Base-by-base conservation (phyloP, 2,113 vertebrate species). In the Atlantisia rogersi region DNA sequence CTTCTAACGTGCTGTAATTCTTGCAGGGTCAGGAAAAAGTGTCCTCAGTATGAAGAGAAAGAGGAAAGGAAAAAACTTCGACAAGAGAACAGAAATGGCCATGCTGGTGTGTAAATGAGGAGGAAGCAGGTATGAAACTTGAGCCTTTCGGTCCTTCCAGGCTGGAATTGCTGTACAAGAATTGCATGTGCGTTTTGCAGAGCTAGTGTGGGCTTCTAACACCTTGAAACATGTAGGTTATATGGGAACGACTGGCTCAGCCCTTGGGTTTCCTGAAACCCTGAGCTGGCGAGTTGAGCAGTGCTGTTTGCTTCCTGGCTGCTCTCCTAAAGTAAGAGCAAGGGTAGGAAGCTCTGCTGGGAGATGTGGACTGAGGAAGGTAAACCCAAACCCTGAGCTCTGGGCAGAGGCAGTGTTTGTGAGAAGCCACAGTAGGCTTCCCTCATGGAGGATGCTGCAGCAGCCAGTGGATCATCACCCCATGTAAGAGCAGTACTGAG, bases 61-160 rank as follows among this genome's bases (percentile, higher is more conserved):
- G 98, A 98, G 93, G 98, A 98, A 91, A 97, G 96, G 87, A 98
- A 97, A 95, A 98, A 97, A 94, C 97, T 98, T 68, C 92, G 97
- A 56, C 97, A 98, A 93, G 98, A 98, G 78, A 98, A 85, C 76
- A 97, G 97, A 95, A 98, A 94, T 65, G 80, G 92, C 50, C 97
- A 92, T 2, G 42, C 94, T 71, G 80, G 96, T 52, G 98, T 97
- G 24, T 98, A 97, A 96, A 73, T 62, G 86, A 82, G 81, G 94
- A 96, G 76, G 69, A 78, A 76, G 63, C 95, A 96, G 96, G 96
- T 97, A 96, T 26, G 80, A 76, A 69, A n/a, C 29, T 79, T 1
- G 32, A 64, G 4, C 25, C 2, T 86, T 63, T 29, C 2, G 12
- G n/a, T 46, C 32, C 39, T 83, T 70, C 18, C 15, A 25, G 63